phyloP scores from a whole-genome alignment of 1,140 invertebrate genomes.

The Pseudomyrmex sp. region DNA sequence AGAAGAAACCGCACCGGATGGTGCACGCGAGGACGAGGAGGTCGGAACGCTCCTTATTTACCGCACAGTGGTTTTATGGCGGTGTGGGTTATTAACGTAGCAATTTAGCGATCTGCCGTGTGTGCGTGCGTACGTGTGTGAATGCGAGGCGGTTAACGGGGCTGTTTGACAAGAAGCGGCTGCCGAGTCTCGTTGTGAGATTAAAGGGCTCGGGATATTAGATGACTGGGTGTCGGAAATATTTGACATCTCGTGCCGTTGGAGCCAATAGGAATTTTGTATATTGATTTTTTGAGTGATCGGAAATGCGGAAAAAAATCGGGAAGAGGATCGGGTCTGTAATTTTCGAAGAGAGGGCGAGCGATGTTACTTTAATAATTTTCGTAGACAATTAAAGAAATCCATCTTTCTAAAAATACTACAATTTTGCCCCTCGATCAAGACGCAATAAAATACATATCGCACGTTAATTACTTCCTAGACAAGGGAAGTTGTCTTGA shows the following conservation, averaged over 20 bases:
- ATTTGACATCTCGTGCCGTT: constrained; percentile 18
- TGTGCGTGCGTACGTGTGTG: no score
- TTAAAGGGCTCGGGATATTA: constrained; percentile 2
- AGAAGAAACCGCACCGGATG: constrained; percentile 26
- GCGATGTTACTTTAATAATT: no score
- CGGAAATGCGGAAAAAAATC: neutral
- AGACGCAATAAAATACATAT: neutral
- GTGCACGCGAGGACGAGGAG: constrained; percentile 33
- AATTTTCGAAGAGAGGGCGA: no score
- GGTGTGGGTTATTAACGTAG: constrained; percentile 31
- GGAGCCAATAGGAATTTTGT: constrained; percentile 21
- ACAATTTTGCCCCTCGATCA: neutral
- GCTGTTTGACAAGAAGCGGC: constrained; percentile 4
- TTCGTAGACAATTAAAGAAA: no score
- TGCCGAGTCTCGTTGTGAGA: constrained; percentile 18
- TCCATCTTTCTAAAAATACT: neutral
- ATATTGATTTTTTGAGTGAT: constrained; percentile 20
- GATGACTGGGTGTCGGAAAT: neutral
- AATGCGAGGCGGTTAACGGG: constrained; percentile 21
- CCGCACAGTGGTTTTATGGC: neutral
- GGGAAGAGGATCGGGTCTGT: no score
- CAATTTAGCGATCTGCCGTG: constrained; percentile 25
- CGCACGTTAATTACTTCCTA: neutral
- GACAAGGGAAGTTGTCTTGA: neutral
- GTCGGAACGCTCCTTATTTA: constrained; percentile 29